These are phyloP conservation scores for Crotalus viridis DNA, from an alignment of 2,113 vertebrate species.

Conservation along the genomic window DNA sequence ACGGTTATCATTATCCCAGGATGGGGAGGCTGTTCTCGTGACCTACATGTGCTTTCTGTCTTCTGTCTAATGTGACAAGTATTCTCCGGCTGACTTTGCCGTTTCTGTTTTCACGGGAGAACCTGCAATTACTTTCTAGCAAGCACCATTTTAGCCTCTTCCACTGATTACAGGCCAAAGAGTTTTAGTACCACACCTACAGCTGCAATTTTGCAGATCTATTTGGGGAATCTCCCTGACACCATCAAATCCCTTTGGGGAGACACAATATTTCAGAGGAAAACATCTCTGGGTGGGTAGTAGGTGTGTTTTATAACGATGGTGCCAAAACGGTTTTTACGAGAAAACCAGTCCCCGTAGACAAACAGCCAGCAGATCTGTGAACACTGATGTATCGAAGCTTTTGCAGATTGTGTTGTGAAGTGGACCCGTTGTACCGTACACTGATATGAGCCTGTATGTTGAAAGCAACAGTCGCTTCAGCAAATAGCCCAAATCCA, in stretches of 20 bases:
- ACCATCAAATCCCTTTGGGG: background rate
- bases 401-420: background rate
- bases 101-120: constrained; percentile 68
- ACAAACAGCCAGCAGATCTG: background rate
- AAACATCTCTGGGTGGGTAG: background rate
- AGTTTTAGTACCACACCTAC: constrained; percentile 39
- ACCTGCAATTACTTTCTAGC: constrained; percentile 71
- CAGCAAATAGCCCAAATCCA: background rate
- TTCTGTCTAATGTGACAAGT: constrained; percentile 66
- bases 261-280: constrained; percentile 21
- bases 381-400: background rate
- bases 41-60: constrained; percentile 44
- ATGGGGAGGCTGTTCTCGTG: constrained; percentile 61
- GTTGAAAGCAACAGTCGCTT: background rate
- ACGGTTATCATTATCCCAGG: constrained; percentile 68
- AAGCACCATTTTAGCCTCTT: constrained; percentile 61
- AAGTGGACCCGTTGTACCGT: background rate
- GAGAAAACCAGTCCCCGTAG: constrained; percentile 27
- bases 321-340: background rate
- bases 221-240: constrained; percentile 14
- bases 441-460: background rate
- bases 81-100: constrained; percentile 60
- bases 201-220: constrained; percentile 51
- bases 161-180: constrained; percentile 62
- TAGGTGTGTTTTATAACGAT: constrained; percentile 2